These are phyloP conservation scores for Sphaerophoria taeniata DNA, from an alignment of 2,888 invertebrate genomes.

Conservation along the genomic window DNA sequence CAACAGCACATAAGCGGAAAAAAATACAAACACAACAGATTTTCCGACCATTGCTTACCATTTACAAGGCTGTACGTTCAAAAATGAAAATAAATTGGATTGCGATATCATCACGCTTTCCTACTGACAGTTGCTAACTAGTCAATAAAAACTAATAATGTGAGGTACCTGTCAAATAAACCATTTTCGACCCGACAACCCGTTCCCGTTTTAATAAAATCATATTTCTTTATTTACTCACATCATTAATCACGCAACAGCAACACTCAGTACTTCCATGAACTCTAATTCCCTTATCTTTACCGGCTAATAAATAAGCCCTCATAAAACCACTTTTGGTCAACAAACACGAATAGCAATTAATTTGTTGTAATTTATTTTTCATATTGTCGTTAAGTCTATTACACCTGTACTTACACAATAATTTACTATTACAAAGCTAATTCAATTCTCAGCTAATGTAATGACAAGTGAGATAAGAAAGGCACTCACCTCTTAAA, in stretches of 20 bases:
- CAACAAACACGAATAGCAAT: background rate
- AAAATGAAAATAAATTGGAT: too few species aligned
- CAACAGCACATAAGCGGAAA: too few species aligned
- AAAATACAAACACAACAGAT: too few species aligned
- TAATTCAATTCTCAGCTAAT: too few species aligned
- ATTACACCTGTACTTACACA: background rate
- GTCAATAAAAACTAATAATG: background rate
- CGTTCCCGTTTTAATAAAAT: background rate
- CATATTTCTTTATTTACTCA: background rate
- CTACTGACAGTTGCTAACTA: too few species aligned
- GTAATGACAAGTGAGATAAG: too few species aligned
- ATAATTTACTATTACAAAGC: too few species aligned
- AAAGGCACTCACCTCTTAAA: constrained; percentile 79
- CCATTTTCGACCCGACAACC: background rate
- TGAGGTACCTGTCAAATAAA: background rate
- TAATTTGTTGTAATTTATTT: constrained; percentile 26
- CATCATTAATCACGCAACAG: constrained; percentile 4
- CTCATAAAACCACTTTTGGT: background rate
- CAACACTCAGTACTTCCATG: background rate
- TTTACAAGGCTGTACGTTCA: too few species aligned
- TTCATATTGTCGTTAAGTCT: background rate
- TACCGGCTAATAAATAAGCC: background rate
- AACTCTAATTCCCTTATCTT: constrained; percentile 11
- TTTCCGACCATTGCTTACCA: too few species aligned
- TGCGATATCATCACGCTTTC: too few species aligned